Evolutionary conservation across 2,113 vertebrate species (phyloP).

Genomic region (Nematolebias whitei): DNA sequence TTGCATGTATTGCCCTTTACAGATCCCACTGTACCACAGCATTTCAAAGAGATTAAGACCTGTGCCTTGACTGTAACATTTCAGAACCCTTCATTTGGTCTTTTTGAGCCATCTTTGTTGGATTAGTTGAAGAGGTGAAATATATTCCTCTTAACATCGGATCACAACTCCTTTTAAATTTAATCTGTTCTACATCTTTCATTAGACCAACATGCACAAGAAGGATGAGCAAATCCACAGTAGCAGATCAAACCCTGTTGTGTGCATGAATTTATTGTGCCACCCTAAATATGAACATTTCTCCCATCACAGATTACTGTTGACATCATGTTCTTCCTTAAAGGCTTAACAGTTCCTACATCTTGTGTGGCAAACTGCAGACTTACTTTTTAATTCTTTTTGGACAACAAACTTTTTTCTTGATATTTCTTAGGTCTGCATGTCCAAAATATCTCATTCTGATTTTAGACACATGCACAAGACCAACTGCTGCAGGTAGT

Average conservation of each 20-base stretch:
- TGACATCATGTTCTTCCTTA: neutral
- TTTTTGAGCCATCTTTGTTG: neutral
- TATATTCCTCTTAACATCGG: slow-evolving; percentile 3
- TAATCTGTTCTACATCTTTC: too few species aligned
- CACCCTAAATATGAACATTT: neutral
- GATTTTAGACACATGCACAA: too few species aligned
- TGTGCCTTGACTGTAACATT: neutral
- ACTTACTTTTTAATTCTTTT: too few species aligned
- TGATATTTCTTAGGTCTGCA: too few species aligned
- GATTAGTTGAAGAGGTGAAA: neutral
- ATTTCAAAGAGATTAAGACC: neutral
- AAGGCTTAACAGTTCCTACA: neutral
- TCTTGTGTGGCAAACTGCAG: neutral
- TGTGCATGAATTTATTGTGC: neutral
- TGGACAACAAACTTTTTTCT: too few species aligned
- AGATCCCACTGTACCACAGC: neutral
- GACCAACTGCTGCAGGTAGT: too few species aligned
- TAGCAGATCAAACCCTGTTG: neutral
- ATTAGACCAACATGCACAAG: neutral
- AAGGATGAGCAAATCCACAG: neutral
- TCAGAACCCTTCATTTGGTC: neutral
- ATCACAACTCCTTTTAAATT: too few species aligned
- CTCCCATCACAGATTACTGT: neutral
- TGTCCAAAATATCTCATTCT: too few species aligned
- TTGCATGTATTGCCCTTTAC: neutral